Conservation (phyloP, 2,113 vertebrate species). For the Lepus europaeus region DNA sequence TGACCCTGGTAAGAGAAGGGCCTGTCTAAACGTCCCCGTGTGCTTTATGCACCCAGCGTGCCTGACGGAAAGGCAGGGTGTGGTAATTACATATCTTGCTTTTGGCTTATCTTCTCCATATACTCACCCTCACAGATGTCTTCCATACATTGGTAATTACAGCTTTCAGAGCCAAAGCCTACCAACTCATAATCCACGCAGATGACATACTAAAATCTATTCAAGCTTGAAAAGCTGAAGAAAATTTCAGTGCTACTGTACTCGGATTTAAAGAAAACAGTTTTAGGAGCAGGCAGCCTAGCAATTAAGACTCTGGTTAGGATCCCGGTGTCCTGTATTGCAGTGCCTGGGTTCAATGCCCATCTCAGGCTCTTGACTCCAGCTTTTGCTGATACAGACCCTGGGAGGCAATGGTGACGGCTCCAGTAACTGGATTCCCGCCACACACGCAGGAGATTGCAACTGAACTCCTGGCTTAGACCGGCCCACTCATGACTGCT, state of each 20-base stretch:
- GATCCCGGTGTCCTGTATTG: no score
- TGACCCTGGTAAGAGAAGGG: slow-evolving; percentile 25
- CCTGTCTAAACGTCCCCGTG: slow-evolving; percentile 53
- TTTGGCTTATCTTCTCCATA: slow-evolving; percentile 66
- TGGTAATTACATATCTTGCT: slow-evolving; percentile 67
- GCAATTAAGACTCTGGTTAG: no score
- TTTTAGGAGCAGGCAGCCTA: slow-evolving; percentile 8
- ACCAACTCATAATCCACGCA: slow-evolving; percentile 63
- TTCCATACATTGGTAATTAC: slow-evolving; percentile 73
- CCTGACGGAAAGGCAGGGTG: slow-evolving; percentile 59
- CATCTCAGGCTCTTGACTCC: no score
- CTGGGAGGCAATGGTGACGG: no score
- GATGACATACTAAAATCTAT: slow-evolving; percentile 67
- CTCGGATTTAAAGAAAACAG: slow-evolving; percentile 36
- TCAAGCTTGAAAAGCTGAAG: slow-evolving; percentile 33
- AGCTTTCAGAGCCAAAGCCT: slow-evolving; percentile 56
- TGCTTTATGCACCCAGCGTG: slow-evolving; percentile 61
- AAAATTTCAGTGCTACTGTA: slow-evolving; percentile 30
- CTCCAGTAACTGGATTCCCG: no score
- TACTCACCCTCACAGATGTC: slow-evolving; percentile 62
- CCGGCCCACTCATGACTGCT: no score
- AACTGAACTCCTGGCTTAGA: no score
- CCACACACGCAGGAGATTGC: no score
- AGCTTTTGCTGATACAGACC: no score
- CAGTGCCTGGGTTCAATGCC: no score